Conservation (phyloP, 2,113 vertebrate species). For the Megaceryle maxima region DNA sequence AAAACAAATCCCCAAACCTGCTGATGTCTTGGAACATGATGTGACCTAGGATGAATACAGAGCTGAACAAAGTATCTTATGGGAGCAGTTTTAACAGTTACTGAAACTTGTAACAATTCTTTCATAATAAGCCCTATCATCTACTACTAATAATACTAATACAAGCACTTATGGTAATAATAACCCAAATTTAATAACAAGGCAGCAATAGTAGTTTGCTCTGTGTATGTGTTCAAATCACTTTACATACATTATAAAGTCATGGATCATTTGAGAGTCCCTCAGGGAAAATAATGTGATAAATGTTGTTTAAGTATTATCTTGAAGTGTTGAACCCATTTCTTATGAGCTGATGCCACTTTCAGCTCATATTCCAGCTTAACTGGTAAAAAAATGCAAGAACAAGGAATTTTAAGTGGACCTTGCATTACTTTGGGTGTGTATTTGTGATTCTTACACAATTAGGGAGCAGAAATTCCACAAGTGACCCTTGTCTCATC, state of each 20-base stretch:
- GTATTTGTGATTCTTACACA: not conserved
- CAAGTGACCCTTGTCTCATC: conserved; percentile 1
- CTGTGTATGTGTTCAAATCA: conserved; percentile 30
- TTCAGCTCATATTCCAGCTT: not conserved
- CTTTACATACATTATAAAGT: conserved; percentile 53
- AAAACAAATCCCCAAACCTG: not conserved
- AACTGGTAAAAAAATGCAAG: not conserved
- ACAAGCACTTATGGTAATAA: conserved; percentile 31
- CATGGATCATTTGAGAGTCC: conserved; percentile 43
- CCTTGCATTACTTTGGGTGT: not conserved
- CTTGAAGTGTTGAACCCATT: not conserved
- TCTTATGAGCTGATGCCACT: not conserved
- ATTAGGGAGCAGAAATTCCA: not conserved
- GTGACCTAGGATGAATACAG: not conserved
- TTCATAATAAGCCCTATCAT: not conserved
- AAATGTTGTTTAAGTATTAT: conserved; percentile 53
- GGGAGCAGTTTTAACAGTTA: conserved; percentile 24
- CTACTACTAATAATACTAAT: conserved; percentile 26
- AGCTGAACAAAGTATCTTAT: not conserved
- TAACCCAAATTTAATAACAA: conserved; percentile 45
- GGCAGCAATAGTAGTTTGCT: not conserved
- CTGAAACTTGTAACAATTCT: conserved; percentile 33
- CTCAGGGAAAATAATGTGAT: conserved; percentile 39
- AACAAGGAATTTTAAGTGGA: not conserved
- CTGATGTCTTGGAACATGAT: not conserved